phyloP scores from a whole-genome alignment of 2,113 vertebrate species.

The Onychostruthus taczanowskii region DNA sequence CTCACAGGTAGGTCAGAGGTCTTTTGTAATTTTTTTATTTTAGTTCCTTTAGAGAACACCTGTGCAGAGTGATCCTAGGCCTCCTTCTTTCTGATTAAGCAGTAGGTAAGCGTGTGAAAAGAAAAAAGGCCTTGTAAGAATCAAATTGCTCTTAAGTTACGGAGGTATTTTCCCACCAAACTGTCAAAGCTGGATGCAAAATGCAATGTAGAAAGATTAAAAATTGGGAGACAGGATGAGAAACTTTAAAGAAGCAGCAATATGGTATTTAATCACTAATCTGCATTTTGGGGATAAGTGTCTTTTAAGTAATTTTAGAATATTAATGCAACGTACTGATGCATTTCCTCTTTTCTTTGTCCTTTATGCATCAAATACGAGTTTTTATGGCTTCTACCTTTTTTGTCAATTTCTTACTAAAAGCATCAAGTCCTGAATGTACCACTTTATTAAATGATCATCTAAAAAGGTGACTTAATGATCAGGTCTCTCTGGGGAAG shows the following conservation, averaged over 20 bases:
- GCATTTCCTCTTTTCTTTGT: neutral
- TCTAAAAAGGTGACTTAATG: neutral
- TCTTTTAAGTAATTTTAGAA: neutral
- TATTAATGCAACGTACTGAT: neutral
- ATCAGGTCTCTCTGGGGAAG: neutral
- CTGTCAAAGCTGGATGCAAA: neutral
- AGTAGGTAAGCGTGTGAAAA: neutral
- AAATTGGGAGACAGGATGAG: neutral
- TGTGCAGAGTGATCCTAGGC: neutral
- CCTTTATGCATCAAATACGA: neutral
- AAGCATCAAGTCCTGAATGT: neutral
- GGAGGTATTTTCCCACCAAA: neutral
- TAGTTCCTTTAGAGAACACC: neutral
- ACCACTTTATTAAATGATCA: neutral
- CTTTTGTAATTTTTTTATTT: neutral
- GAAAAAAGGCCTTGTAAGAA: neutral
- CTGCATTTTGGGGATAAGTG: neutral
- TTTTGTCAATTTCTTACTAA: neutral
- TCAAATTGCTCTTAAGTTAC: neutral
- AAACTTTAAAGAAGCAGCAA: neutral
- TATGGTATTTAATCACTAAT: neutral
- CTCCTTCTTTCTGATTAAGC: neutral
- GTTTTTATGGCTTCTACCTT: neutral
- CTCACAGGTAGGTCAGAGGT: slow-evolving; percentile 87
- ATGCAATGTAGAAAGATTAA: neutral